A percentile compares a stretch with the other conserved stretches of the same genome.
phyloP scores from a whole-genome alignment of 2,113 vertebrate genomes.

The Sorex fumeus region DNA sequence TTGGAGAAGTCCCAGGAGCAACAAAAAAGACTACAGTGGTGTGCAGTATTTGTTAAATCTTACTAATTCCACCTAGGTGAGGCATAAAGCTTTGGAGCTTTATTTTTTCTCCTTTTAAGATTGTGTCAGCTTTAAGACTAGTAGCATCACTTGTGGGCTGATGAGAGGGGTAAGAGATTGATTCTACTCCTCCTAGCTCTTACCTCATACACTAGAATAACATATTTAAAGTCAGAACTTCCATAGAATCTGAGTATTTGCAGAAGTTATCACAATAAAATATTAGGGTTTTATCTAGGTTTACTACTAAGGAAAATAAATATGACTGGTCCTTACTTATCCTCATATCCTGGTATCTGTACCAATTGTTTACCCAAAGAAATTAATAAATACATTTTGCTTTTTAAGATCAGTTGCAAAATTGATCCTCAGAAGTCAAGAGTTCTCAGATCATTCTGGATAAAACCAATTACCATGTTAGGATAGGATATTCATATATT shows the following conservation, averaged over 20 bases:
- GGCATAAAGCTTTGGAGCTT: not conserved
- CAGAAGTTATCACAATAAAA: not conserved
- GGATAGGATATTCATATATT: too few relatives aligned
- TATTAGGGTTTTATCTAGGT: not conserved
- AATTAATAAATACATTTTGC: too few relatives aligned
- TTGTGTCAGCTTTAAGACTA: not conserved
- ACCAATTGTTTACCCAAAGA: not conserved
- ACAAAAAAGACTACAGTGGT: not conserved
- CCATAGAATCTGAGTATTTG: not conserved
- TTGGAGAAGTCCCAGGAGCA: slow-evolving; percentile 74
- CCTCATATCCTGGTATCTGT: not conserved
- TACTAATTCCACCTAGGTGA: not conserved
- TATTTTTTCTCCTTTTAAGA: not conserved
- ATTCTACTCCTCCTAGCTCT: not conserved
- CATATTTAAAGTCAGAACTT: slow-evolving; percentile 20
- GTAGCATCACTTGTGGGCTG: slow-evolving; percentile 19
- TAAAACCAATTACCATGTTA: not conserved
- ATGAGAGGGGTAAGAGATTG: not conserved
- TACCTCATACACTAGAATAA: not conserved
- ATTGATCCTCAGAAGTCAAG: not conserved
- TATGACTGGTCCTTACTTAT: not conserved
- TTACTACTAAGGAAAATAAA: slow-evolving; percentile 15
- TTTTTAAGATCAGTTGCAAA: too few relatives aligned
- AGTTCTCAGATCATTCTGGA: not conserved
- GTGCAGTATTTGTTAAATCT: not conserved